Percentiles rank a stretch among this genome's conserved stretches.
phyloP scores from a whole-genome alignment of 53 echinoderm and acorn worm species.

The Echinometra lucunter region DNA sequence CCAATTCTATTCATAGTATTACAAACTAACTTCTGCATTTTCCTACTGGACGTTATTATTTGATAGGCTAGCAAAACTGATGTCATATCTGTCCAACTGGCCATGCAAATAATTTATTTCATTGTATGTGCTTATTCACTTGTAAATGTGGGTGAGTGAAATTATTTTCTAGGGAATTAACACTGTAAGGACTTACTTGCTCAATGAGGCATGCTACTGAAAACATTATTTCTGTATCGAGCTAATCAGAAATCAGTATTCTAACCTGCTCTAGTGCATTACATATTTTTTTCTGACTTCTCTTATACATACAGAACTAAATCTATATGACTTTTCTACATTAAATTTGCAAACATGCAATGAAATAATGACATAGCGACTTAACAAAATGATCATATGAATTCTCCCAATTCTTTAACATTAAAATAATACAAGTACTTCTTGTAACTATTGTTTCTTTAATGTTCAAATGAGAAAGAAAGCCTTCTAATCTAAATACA shows the following conservation, averaged over 20 bases:
- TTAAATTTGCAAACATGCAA: background rate
- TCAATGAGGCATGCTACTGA: too few species aligned
- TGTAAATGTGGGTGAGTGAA: too few species aligned
- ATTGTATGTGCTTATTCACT: too few species aligned
- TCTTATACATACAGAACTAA: background rate
- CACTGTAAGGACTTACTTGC: too few species aligned
- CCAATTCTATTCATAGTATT: background rate
- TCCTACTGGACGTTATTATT: background rate
- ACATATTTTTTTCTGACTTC: background rate
- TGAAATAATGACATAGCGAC: background rate
- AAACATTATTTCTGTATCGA: too few species aligned
- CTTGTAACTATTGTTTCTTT: too few species aligned
- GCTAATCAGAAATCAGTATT: background rate
- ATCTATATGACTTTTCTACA: background rate
- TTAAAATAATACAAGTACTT: too few species aligned
- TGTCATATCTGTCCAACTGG: background rate
- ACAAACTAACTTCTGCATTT: background rate
- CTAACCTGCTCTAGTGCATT: background rate
- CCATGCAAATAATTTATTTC: background rate
- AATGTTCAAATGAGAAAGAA: background rate
- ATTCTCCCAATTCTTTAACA: too few species aligned
- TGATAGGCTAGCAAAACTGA: background rate
- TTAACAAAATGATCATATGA: too few species aligned
- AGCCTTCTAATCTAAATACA: background rate
- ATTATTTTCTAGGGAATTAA: too few species aligned